These are phyloP conservation scores for Phasianus colchicus DNA, from an alignment of 2,113 vertebrate species.

Conservation along the genomic window DNA sequence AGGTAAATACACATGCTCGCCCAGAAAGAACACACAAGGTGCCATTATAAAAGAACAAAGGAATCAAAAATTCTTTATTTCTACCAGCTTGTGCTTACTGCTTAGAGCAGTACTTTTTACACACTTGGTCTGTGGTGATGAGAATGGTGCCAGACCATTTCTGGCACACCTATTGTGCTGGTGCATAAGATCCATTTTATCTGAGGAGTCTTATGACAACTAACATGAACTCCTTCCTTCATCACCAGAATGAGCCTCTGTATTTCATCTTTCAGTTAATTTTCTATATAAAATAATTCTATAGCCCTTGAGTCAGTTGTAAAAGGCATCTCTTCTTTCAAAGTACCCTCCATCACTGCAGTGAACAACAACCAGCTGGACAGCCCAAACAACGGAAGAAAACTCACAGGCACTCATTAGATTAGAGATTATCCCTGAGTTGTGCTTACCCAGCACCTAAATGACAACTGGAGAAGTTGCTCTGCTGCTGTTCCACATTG, in stretches of 20 bases:
- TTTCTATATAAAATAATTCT: neutral
- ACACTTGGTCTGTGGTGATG: neutral
- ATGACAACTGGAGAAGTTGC: neutral
- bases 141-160: neutral
- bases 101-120: neutral
- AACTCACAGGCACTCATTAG: neutral
- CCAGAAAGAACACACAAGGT: neutral
- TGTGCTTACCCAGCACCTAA: neutral
- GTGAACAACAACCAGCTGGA: neutral
- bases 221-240: constrained; percentile 1
- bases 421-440: fast-evolving
- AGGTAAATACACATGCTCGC: neutral
- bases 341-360: constrained; percentile 1
- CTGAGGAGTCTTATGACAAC: neutral
- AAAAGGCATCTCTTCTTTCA: neutral
- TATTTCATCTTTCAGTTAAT: constrained; percentile 51
- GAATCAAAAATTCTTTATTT: neutral
- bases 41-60: neutral
- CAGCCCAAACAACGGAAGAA: neutral
- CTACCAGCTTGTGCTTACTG: neutral
- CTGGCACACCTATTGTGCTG: neutral
- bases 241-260: neutral
- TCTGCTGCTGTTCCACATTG: neutral
- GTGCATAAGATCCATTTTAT: neutral
- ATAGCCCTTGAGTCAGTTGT: neutral